Evolutionary conservation across 2,113 vertebrate species (phyloP), one percentile per base, ranked within the genome.

Genomic region (Benitochromis conjunctus): DNA sequence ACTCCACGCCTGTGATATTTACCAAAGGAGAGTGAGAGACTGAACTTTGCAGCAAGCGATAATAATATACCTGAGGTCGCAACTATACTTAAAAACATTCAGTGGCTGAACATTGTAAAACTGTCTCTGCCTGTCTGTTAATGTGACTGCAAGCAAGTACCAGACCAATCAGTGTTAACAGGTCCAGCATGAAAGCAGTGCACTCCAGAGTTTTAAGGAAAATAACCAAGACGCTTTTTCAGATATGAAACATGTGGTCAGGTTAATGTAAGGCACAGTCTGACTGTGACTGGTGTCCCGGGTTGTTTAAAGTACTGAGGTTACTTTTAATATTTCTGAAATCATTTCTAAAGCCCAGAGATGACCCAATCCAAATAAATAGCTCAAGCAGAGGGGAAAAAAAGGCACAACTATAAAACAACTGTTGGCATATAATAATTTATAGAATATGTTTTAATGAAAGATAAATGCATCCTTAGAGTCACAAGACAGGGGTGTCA

Each of bases 181-280:
- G 62, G 62, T 69, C 36, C n/a, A 41, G 36, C 4, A 69, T 5
- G 24, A 21, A 34, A 69, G n/a, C 36, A 5, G 36, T 2, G n/a
- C n/a, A 1, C 11, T 36, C 60, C 60, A 64, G 9, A 64, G 18
- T 7, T 4, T 62, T n/a, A 36, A 36, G 58, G 18, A 0, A 60
- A 0, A 64, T 66, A 11, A 0, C 36, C 36, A 0, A 36, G 4
- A 66, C 41, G 36, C 36, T 41, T 14, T 13, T 24, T 69, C 36
- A 41, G 4, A 69, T 41, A 69, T 41, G 62, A 41, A 2, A n/a
- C n/a, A 14, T 1, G 1, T 36, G 14, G 36, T 0, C 36, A 41
- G 38, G 11, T 11, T 41, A 41, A 41, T 41, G 38, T 41, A 10
- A 5, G 34, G 29, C 13, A 16, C 12, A 3, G 46, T 16, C 13